Percentiles rank a stretch among this genome's conserved stretches.
These are phyloP conservation scores for Megalurothrips usitatus DNA, from an alignment of 2,888 invertebrate species.

Conservation along the genomic window DNA sequence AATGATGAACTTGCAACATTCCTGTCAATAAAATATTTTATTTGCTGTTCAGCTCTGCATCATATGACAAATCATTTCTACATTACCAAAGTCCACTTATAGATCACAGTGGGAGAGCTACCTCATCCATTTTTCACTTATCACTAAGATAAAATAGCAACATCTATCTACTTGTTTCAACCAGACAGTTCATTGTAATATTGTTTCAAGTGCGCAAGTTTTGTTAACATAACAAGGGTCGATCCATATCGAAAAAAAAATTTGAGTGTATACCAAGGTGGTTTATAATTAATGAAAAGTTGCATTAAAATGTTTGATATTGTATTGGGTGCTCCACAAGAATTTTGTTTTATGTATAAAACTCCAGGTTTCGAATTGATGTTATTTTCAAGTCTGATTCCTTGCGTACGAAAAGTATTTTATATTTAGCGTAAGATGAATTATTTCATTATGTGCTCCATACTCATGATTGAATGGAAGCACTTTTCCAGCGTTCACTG, in stretches of 20 bases:
- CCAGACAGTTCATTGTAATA: constrained; percentile 10
- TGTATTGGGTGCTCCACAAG: constrained; percentile 21
- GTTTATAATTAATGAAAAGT: constrained; percentile 17
- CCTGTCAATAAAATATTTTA: not conserved
- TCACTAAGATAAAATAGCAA: not conserved
- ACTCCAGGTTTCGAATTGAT: constrained; percentile 18
- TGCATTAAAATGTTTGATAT: constrained; percentile 1
- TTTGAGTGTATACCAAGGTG: constrained; percentile 16
- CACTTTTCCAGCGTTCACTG: constrained; percentile 10
- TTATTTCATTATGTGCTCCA: constrained; percentile 23
- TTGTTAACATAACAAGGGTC: constrained; percentile 13
- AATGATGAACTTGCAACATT: constrained; percentile 17
- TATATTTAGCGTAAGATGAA: constrained; percentile 18
- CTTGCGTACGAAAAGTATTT: constrained; percentile 22
- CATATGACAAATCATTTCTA: not conserved
- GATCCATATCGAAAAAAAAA: constrained; percentile 26
- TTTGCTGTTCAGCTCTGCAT: constrained; percentile 9
- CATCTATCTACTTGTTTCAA: not conserved
- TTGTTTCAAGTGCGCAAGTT: constrained; percentile 16
- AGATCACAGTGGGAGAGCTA: not conserved
- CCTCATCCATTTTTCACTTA: constrained; percentile 17
- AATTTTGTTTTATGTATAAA: constrained; percentile 23
- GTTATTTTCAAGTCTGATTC: constrained; percentile 26
- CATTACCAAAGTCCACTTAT: not conserved
- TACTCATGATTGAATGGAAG: constrained; percentile 9